Evolutionary conservation across 1,140 invertebrate genomes (phyloP).

Genomic region (Heliconius melpomene): DNA sequence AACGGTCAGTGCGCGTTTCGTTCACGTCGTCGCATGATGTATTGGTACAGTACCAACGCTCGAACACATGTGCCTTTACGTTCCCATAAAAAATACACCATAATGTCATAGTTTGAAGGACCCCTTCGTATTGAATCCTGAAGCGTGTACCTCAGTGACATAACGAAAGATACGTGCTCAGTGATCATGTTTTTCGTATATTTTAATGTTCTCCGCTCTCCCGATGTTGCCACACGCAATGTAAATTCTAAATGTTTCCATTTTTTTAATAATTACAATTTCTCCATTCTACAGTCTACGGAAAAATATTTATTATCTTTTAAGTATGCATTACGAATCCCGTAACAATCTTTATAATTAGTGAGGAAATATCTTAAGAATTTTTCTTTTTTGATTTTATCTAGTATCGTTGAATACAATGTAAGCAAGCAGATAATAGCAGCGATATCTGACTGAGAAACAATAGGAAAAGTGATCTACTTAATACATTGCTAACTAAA

Average conservation of each 20-base stretch:
- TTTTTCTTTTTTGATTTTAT: slow-evolving; percentile 16
- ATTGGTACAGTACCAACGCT: slow-evolving; percentile 35
- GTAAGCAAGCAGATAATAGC: slow-evolving; percentile 50
- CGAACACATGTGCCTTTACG: neutral
- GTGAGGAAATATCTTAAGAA: neutral
- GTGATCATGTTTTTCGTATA: slow-evolving; percentile 43
- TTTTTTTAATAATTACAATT: neutral
- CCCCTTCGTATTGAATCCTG: neutral
- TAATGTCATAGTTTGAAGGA: neutral
- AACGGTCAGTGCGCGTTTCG: slow-evolving; percentile 51
- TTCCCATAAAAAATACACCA: neutral
- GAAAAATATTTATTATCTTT: neutral
- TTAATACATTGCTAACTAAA: slow-evolving; percentile 1
- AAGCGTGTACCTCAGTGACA: neutral
- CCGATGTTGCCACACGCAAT: slow-evolving; percentile 12
- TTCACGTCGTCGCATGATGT: slow-evolving; percentile 52
- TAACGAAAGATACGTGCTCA: slow-evolving; percentile 20
- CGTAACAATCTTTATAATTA: neutral
- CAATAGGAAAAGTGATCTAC: slow-evolving; percentile 11
- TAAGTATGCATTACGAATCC: neutral
- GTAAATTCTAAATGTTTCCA: neutral
- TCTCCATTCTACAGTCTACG: neutral
- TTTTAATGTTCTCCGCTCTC: slow-evolving; percentile 41
- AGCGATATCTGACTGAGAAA: slow-evolving; percentile 43
- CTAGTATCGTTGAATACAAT: slow-evolving; percentile 28